Percentiles rank a stretch among this genome's conserved stretches.
Evolutionary conservation across 2,797 vertebrate genomes (phyloP).

Genomic region (Emys orbicularis): DNA sequence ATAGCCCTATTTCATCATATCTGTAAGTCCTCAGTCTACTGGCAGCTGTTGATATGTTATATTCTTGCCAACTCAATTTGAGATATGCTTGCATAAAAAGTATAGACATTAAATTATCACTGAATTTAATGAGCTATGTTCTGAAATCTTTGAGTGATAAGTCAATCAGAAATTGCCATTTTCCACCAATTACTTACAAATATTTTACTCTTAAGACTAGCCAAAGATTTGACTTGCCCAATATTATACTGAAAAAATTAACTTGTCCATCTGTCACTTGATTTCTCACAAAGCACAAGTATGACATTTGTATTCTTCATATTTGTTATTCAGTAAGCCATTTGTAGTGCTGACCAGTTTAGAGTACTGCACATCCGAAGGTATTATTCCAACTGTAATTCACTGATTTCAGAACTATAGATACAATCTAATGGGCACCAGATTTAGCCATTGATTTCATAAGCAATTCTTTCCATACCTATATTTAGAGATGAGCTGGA

Average conservation of each 20-base stretch:
- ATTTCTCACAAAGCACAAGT: background rate
- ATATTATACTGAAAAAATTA: background rate
- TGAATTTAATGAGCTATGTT: background rate
- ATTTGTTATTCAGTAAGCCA: background rate
- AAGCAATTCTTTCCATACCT: background rate
- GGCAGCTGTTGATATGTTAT: background rate
- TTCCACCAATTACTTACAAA: background rate
- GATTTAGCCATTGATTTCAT: background rate
- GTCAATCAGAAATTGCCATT: background rate
- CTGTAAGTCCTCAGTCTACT: background rate
- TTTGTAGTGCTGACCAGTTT: background rate
- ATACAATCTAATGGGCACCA: background rate
- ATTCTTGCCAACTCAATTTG: background rate
- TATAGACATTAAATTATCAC: background rate
- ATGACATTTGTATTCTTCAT: background rate
- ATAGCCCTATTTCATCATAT: background rate
- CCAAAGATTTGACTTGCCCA: background rate
- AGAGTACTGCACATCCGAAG: background rate
- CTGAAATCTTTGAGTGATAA: background rate
- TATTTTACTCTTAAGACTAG: background rate
- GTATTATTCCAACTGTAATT: background rate
- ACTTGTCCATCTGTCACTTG: fast-evolving
- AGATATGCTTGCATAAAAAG: background rate
- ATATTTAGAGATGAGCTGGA: background rate
- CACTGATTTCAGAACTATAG: background rate